Percentiles rank a stretch among this genome's conserved stretches.
These are phyloP conservation scores for Sardinella longiceps DNA, from an alignment of 2,797 vertebrate genomes.

Conservation along the genomic window DNA sequence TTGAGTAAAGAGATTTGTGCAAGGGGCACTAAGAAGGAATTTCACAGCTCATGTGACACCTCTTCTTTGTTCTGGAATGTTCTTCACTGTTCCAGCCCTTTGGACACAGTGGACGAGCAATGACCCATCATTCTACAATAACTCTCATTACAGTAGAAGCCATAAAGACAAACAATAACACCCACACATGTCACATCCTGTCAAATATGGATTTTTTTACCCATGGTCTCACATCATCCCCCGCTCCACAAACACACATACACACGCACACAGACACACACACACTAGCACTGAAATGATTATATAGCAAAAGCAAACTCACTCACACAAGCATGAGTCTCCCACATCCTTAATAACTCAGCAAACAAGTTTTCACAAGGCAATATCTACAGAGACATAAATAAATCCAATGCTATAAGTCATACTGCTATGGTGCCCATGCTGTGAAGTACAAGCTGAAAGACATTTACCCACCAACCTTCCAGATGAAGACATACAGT, in stretches of 20 bases:
- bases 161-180: background rate
- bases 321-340: background rate
- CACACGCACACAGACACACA: background rate
- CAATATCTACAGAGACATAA: background rate
- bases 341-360: background rate
- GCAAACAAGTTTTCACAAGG: background rate
- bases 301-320: background rate
- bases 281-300: background rate
- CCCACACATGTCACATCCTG: background rate
- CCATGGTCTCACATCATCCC: background rate
- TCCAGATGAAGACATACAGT: no score
- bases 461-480: background rate
- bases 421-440: background rate
- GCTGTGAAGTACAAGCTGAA: background rate
- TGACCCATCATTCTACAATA: conserved; percentile 1
- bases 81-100: background rate
- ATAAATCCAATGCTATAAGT: background rate
- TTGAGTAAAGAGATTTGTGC: background rate
- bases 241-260: background rate
- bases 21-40: background rate
- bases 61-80: background rate
- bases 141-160: background rate
- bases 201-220: conserved; percentile 6
- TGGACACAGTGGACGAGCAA: background rate
- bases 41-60: conserved; percentile 22